Evolutionary conservation across 2,113 vertebrate genomes (phyloP).

Genomic region (Petroica traversi): DNA sequence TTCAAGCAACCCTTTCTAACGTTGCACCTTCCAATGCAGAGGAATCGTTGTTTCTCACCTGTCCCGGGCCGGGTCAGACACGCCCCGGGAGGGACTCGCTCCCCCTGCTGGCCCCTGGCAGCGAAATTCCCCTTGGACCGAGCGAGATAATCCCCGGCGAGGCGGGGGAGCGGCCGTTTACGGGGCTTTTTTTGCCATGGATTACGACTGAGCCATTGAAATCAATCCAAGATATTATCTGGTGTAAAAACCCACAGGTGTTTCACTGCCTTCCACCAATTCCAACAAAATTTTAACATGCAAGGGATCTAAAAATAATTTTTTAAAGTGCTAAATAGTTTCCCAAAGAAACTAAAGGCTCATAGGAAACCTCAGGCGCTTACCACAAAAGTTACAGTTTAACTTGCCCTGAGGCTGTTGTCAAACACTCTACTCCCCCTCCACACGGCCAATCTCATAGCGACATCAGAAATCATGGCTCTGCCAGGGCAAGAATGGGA

Average conservation of each 20-base stretch:
- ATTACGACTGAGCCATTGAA: background rate
- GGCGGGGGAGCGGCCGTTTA: accelerated
- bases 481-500: background rate
- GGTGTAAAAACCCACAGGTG: background rate
- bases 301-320: background rate
- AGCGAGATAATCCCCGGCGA: accelerated
- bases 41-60: accelerated
- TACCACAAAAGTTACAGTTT: background rate
- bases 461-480: background rate
- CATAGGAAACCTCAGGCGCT: background rate
- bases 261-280: background rate
- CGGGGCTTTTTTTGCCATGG: background rate
- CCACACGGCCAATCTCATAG: background rate
- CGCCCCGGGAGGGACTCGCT: background rate
- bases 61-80: accelerated
- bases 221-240: background rate
- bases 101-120: background rate
- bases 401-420: background rate
- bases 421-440: background rate
- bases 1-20: background rate
- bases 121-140: background rate
- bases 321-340: background rate
- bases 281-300: background rate
- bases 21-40: background rate
- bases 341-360: background rate